phyloP scores from a whole-genome alignment of 2,113 vertebrate genomes.

The Gymnarchus niloticus region DNA sequence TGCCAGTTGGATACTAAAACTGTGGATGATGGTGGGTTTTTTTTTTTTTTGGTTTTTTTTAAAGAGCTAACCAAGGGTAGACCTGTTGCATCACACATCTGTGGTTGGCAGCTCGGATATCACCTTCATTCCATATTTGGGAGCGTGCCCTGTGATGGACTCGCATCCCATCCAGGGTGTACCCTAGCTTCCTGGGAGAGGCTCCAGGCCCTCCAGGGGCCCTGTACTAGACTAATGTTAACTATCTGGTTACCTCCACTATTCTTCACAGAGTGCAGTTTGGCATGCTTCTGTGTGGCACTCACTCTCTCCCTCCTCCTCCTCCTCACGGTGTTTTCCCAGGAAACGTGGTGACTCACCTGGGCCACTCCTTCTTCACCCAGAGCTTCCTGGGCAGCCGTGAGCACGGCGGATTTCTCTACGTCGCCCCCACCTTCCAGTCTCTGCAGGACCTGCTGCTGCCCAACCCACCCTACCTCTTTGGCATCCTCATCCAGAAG shows the following conservation, averaged over 20 bases:
- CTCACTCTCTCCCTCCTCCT: neutral
- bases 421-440: constrained; percentile 88
- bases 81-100: too few species aligned
- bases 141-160: neutral
- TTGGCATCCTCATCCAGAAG: constrained; percentile 95
- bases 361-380: constrained; percentile 96
- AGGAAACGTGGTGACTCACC: constrained; percentile 88
- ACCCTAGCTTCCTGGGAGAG: neutral
- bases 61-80: too few species aligned
- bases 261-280: too few species aligned
- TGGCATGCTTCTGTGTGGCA: neutral
- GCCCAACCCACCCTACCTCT: constrained; percentile 88
- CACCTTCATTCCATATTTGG: too few species aligned
- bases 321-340: constrained; percentile 20
- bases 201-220: neutral
- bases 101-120: too few species aligned
- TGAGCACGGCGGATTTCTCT: constrained; percentile 94
- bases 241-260: neutral
- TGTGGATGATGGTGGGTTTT: too few species aligned
- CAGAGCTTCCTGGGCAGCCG: constrained; percentile 94
- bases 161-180: neutral
- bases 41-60: too few species aligned
- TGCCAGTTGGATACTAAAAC: too few species aligned
- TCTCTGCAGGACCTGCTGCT: constrained; percentile 91
- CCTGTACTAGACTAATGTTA: neutral